These are phyloP conservation scores for Gymnodraco acuticeps DNA, from an alignment of 2,797 vertebrate genomes.

Conservation along the genomic window DNA sequence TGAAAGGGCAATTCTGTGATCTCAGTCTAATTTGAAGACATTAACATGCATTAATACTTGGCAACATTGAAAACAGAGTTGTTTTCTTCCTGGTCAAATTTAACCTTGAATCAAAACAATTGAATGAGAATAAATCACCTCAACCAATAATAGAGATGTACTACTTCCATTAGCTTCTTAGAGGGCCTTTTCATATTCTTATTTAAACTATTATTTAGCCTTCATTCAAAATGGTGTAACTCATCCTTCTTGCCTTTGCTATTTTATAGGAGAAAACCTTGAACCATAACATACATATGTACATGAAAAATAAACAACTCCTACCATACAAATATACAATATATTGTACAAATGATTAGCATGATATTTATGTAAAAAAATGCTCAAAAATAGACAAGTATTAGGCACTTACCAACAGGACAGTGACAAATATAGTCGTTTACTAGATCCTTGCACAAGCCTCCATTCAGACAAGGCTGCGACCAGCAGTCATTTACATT, in stretches of 20 bases:
- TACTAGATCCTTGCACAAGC: conserved; percentile 82
- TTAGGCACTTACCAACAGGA: conserved; percentile 80
- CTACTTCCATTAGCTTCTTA: conserved; percentile 1
- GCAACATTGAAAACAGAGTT: background rate
- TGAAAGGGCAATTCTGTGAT: conserved; percentile 25
- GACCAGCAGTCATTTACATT: conserved; percentile 81
- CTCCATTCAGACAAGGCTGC: conserved; percentile 85
- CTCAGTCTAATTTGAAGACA: background rate
- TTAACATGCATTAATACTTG: conserved; percentile 7
- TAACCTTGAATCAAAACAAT: conserved; percentile 4
- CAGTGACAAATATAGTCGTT: conserved; percentile 87
- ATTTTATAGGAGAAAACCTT: conserved; percentile 27
- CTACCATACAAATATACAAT: conserved; percentile 26
- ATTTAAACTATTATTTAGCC: conserved; percentile 2
- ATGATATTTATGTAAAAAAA: conserved; percentile 64
- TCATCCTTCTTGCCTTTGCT: conserved; percentile 11
- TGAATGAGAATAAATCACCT: background rate
- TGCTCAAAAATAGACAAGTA: conserved; percentile 58
- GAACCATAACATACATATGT: conserved; percentile 1
- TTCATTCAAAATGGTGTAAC: conserved; percentile 20
- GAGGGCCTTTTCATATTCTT: background rate
- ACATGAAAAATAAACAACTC: conserved; percentile 28
- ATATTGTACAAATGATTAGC: conserved; percentile 45
- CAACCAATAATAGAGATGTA: conserved; percentile 10
- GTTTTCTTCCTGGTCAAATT: background rate